Percentiles rank a stretch among this genome's conserved stretches.
phyloP scores from a whole-genome alignment of 2,888 invertebrate species.

The Hydroisotoma schaefferi region DNA sequence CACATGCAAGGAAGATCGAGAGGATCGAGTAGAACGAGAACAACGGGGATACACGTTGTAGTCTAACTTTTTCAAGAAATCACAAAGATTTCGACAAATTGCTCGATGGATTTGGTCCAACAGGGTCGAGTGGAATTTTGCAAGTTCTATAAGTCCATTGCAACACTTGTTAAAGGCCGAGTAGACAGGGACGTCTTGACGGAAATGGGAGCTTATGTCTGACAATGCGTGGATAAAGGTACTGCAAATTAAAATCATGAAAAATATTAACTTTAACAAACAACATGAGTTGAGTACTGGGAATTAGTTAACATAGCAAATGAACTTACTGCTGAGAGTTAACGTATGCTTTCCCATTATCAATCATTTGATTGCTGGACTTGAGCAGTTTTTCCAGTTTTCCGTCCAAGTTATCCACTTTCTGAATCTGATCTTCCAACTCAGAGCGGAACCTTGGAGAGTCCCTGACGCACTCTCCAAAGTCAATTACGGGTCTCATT shows the following conservation, averaged over 20 bases:
- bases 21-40: conserved; percentile 5
- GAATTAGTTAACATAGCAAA: conserved; percentile 10
- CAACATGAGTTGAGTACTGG: background rate
- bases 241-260: conserved; percentile 56
- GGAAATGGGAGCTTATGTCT: conserved; percentile 84
- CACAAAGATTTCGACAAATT: conserved; percentile 80
- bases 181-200: conserved; percentile 76
- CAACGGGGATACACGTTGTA: conserved; percentile 11
- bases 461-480: conserved; percentile 46
- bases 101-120: conserved; percentile 89
- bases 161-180: conserved; percentile 74
- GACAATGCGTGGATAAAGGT: conserved; percentile 81
- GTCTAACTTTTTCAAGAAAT: conserved; percentile 82
- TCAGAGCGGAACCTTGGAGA: conserved; percentile 59
- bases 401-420: conserved; percentile 80
- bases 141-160: conserved; percentile 82
- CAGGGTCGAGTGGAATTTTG: conserved; percentile 85
- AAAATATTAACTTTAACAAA: background rate
- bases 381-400: conserved; percentile 83
- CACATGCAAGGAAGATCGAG: conserved; percentile 30
- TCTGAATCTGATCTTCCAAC: conserved; percentile 79
- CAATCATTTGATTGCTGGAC: conserved; percentile 83
- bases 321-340: conserved; percentile 78
- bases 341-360: conserved; percentile 86
- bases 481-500: conserved; percentile 46